Conservation (phyloP, 2,888 invertebrate species). For the Sarcophaga subvicina region DNA sequence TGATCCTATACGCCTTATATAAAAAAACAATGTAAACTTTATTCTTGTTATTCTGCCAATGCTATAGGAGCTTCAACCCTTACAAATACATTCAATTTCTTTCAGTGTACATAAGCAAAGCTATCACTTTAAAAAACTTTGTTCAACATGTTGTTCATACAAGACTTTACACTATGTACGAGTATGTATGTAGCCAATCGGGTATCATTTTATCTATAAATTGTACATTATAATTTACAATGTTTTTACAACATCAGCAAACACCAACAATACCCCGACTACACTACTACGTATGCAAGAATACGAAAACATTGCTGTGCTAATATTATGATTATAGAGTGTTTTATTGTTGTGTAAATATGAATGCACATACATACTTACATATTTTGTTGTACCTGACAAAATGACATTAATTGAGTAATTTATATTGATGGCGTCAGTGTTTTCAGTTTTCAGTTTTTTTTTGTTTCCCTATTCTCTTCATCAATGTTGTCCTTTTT, state of each 20-base stretch:
- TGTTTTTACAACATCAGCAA: slow-evolving; percentile 58
- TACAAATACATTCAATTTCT: not conserved
- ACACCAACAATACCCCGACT: slow-evolving; percentile 6
- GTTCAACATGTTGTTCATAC: slow-evolving; percentile 30
- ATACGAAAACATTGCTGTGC: slow-evolving; percentile 19
- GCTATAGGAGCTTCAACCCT: too few species aligned
- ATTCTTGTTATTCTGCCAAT: too few species aligned
- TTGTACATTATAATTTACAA: slow-evolving; percentile 64
- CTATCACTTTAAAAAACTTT: slow-evolving; percentile 37
- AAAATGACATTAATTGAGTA: slow-evolving; percentile 81
- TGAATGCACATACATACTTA: slow-evolving; percentile 9
- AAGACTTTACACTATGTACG: slow-evolving; percentile 1
- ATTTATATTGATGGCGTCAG: slow-evolving; percentile 79
- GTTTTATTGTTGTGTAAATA: slow-evolving; percentile 27
- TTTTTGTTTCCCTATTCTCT: slow-evolving; percentile 19
- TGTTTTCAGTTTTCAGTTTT: slow-evolving; percentile 45
- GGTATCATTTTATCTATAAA: slow-evolving; percentile 59
- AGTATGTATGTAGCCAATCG: slow-evolving; percentile 18
- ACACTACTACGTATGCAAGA: not conserved
- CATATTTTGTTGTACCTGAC: slow-evolving; percentile 65
- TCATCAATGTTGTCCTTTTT: slow-evolving; percentile 53
- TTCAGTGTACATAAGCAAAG: slow-evolving; percentile 12
- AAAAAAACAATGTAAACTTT: too few species aligned
- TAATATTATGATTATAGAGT: slow-evolving; percentile 59
- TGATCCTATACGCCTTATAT: too few species aligned